A percentile compares a stretch with the other conserved stretches of the same genome.
Conservation (phyloP, 1,140 invertebrate genomes). For the Habropoda laboriosa region DNA sequence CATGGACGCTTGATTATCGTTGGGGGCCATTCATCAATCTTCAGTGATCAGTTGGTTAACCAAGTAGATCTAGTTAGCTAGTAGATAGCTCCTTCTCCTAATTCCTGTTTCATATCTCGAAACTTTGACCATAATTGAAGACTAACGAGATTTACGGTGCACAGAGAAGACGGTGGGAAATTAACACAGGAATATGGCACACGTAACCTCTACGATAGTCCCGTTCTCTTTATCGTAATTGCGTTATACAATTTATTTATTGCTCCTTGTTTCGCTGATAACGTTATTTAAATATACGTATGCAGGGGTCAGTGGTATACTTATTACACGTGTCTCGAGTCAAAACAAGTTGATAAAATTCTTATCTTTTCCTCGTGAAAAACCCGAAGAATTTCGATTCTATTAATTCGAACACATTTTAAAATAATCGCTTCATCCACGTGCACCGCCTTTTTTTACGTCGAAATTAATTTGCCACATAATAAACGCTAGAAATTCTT, state of each 20-base stretch:
- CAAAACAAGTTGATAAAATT: too few species aligned
- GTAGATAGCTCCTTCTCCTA: slow-evolving; percentile 17
- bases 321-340: too few species aligned
- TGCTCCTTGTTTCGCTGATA: background rate
- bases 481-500: slow-evolving; percentile 15
- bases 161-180: slow-evolving; percentile 7
- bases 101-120: slow-evolving; percentile 46
- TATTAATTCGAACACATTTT: slow-evolving; percentile 1
- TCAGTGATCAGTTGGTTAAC: slow-evolving; percentile 21
- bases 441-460: background rate
- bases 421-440: background rate
- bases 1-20: background rate
- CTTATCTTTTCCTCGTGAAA: background rate
- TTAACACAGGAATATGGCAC: slow-evolving; percentile 15
- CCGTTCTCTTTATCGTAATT: background rate
- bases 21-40: slow-evolving; percentile 5
- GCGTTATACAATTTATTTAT: slow-evolving; percentile 6
- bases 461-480: slow-evolving; percentile 1
- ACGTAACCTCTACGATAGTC: background rate
- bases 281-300: too few species aligned
- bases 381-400: background rate
- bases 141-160: slow-evolving; percentile 23
- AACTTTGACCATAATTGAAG: slow-evolving; percentile 47
- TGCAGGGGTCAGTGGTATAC: background rate
- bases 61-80: background rate